Evolutionary conservation across 2,888 invertebrate species (phyloP).

Genomic region (Spicauda simplicius): DNA sequence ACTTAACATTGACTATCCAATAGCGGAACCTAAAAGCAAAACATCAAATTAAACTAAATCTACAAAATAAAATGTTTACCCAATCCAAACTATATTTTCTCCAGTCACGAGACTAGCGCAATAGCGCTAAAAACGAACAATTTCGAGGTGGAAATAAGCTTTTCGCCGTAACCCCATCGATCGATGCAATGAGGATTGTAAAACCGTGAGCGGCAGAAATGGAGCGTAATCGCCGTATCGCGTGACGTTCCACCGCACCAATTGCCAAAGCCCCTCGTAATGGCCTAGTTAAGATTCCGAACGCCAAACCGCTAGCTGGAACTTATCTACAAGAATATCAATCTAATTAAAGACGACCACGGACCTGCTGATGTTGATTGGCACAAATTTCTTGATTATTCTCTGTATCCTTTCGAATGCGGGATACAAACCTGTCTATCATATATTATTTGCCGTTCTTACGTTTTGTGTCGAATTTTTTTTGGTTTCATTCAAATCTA

Average conservation of each 20-base stretch:
- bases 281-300: constrained; percentile 47
- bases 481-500: too few species aligned
- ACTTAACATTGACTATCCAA: background rate
- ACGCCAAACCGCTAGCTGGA: constrained; percentile 27
- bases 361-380: background rate
- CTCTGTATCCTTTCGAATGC: background rate
- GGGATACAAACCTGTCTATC: background rate
- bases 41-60: background rate
- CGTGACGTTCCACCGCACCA: constrained; percentile 43
- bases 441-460: background rate
- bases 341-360: constrained; percentile 4
- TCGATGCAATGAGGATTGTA: constrained; percentile 32
- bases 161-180: constrained; percentile 28
- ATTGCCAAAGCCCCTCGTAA: constrained; percentile 43
- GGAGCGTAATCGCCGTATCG: constrained; percentile 46
- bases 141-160: constrained; percentile 24
- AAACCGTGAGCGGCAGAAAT: constrained; percentile 37
- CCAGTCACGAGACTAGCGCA: constrained; percentile 22
- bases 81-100: constrained; percentile 6
- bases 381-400: background rate
- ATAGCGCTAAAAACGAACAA: constrained; percentile 20
- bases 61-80: background rate
- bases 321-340: constrained; percentile 24
- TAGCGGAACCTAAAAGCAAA: background rate
- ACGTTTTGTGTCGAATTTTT: background rate